Base-by-base conservation (phyloP, 2,888 invertebrate species). In the Leptothorax acervorum region DNA sequence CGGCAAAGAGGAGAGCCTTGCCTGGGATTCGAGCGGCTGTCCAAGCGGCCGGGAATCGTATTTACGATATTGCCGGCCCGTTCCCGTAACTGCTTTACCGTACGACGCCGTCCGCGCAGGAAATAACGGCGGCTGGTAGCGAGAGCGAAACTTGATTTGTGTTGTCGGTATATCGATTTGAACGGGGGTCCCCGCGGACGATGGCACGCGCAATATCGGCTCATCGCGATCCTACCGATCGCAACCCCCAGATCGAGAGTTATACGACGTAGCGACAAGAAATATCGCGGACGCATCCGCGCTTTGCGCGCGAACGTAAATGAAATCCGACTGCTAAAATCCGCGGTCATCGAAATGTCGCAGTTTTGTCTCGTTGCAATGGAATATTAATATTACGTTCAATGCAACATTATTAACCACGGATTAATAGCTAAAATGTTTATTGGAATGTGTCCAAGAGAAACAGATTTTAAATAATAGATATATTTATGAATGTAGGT, bases 61-160 rank as follows among this genome's bases (percentile, higher is more conserved):
- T 92, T 92, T 91, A 90, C 88, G 92, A 91, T 90, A 89, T 90
- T 86, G 87, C 86, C 82, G 84, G 86, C 48, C 63, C 84, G 84
- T 88, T 90, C 48, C 53, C 84, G 82, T 87, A 90, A 85, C 87
- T 88, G 82, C 82, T 86, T 90, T 85, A 85, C 83, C 78, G 81
- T 86, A 88, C 85, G 85, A 88, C 48, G 78, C 76, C 82, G 86
- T 48, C 45, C 84, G 74, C 84, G 74, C 57, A 66, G 85, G 65
- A 85, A 88, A 87, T 84, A 89, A 86, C 85, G 65, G 68, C 65
- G 62, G 84, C 62, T 66, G 82, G 84, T 81, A 83, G 73, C 71
- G 73, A 85, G 65, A 76, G 60, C 39, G 65, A 87, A 85, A 85
- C 84, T 86, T 57, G 73, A 86, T 86, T 86, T 85, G 84, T 57